Percentiles rank a stretch among this genome's conserved stretches.
These are phyloP conservation scores for Ichneumoninae sp. DNA, from an alignment of 2,888 invertebrate species.

Conservation along the genomic window DNA sequence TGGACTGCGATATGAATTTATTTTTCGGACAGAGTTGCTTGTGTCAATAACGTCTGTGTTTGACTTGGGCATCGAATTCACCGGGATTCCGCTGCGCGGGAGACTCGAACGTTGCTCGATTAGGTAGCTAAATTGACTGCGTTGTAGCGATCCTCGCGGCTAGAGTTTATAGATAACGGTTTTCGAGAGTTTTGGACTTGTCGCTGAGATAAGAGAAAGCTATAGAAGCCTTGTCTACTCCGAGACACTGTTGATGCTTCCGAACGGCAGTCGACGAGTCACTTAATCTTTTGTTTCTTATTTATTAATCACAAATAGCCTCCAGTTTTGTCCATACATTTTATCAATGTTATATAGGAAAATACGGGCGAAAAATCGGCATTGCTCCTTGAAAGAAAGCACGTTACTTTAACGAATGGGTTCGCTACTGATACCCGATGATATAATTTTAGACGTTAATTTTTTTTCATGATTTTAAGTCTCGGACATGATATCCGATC, in stretches of 20 bases:
- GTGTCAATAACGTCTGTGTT: not conserved
- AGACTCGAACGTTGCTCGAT: constrained; percentile 7
- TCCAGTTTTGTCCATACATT: not conserved
- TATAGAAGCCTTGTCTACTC: not conserved
- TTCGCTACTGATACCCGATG: not conserved
- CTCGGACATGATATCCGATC: not conserved
- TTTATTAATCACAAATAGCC: not conserved
- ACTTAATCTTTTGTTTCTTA: not conserved
- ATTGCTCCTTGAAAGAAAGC: not conserved
- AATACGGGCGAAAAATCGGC: not conserved
- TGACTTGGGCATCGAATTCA: not conserved
- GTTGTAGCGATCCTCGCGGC: not conserved
- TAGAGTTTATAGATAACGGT: not conserved
- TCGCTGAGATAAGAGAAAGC: not conserved
- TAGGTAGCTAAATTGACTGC: not conserved
- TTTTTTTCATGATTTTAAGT: not conserved
- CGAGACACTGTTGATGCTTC: not conserved
- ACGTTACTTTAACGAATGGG: not conserved
- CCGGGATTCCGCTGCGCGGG: too few species aligned
- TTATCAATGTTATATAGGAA: not conserved
- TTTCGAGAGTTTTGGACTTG: constrained; percentile 5
- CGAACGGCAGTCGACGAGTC: not conserved
- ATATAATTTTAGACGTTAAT: not conserved
- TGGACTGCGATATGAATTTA: not conserved
- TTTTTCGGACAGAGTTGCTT: not conserved